Evolutionary conservation across 2,113 vertebrate species (phyloP).

Genomic region (Carollia perspicillata): DNA sequence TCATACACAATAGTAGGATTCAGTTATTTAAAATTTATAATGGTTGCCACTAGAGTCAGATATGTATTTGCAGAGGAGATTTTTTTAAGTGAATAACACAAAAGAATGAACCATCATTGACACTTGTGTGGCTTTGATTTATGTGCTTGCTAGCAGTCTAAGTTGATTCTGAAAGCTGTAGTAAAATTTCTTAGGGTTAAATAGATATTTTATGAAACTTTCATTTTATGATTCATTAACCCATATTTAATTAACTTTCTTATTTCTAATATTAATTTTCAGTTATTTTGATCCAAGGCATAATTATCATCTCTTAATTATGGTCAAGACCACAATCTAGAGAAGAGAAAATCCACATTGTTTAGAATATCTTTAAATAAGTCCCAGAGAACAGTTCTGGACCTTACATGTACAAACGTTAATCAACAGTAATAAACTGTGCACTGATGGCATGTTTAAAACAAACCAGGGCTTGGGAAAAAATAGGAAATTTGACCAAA

Average conservation of each 20-base stretch:
- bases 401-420: background rate
- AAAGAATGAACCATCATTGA: background rate
- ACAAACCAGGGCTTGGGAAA: conserved; percentile 48
- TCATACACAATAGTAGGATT: background rate
- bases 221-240: conserved; percentile 52
- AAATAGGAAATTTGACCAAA: conserved; percentile 55
- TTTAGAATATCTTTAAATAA: conserved; percentile 48
- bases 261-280: conserved; percentile 32
- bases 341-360: background rate
- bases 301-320: conserved; percentile 9
- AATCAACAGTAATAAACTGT: conserved; percentile 33
- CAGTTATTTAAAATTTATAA: conserved; percentile 49
- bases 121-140: conserved; percentile 26
- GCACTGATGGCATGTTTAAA: conserved; percentile 33
- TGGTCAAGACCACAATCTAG: background rate
- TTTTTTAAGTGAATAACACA: conserved; percentile 37
- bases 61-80: background rate
- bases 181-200: conserved; percentile 37
- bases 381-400: background rate
- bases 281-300: background rate
- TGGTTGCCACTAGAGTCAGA: background rate
- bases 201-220: background rate
- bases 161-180: background rate
- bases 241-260: background rate
- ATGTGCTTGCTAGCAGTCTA: background rate